Percentiles rank a stretch among this genome's conserved stretches.
Evolutionary conservation across 2,797 vertebrate species (phyloP).

Genomic region (Cuculus canorus): DNA sequence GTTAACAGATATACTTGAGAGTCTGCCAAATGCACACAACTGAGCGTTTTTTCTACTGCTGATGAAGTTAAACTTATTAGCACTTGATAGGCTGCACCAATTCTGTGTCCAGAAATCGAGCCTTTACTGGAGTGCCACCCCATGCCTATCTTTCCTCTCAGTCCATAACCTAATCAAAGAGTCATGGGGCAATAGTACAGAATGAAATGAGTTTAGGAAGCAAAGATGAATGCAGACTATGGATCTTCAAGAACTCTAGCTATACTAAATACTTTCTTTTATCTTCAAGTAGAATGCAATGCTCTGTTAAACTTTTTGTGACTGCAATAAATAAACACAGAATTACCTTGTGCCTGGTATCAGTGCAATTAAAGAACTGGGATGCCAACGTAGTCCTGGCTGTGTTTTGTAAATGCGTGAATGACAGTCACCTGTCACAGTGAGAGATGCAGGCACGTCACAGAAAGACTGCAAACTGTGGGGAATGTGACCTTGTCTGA

Average conservation of each 20-base stretch:
- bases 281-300: background rate
- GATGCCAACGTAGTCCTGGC: background rate
- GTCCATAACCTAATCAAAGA: background rate
- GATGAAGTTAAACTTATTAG: background rate
- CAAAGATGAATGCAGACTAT: background rate
- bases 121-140: background rate
- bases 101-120: background rate
- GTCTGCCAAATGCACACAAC: background rate
- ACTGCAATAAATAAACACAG: background rate
- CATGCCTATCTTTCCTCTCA: background rate
- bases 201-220: background rate
- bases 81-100: background rate
- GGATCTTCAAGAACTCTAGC: background rate
- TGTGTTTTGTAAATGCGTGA: accelerated
- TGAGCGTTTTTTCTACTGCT: background rate
- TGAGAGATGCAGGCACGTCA: background rate
- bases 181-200: background rate
- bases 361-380: background rate
- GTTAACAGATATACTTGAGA: background rate
- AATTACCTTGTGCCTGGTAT: background rate
- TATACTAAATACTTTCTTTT: background rate
- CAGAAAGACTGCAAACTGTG: background rate
- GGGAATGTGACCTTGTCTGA: background rate
- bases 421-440: accelerated
- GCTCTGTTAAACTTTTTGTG: background rate